Evolutionary conservation across 92 coral and sea anemone species (phyloP).

Genomic region (Phenganax marumi): DNA sequence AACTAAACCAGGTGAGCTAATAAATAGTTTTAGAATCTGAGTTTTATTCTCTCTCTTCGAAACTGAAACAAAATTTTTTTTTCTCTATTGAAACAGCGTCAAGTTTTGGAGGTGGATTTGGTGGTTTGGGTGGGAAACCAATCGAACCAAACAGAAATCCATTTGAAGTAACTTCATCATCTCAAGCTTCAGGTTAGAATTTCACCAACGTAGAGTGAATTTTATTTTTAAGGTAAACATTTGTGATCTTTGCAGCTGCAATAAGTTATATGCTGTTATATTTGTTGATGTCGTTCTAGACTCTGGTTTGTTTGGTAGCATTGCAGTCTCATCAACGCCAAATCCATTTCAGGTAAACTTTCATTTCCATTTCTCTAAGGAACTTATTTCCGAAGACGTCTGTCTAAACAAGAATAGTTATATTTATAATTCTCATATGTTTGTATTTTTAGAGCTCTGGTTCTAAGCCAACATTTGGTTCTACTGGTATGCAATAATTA

Average conservation of each 20-base stretch:
- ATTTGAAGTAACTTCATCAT: constrained; percentile 16
- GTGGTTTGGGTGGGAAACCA: constrained; percentile 38
- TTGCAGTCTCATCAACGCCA: constrained; percentile 1
- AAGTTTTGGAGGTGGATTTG: constrained; percentile 28
- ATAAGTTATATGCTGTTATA: neutral
- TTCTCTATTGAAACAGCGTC: constrained; percentile 9
- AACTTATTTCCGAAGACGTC: neutral
- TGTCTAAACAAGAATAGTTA: neutral
- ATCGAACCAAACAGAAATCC: constrained; percentile 37
- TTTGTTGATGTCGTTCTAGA: constrained; percentile 8
- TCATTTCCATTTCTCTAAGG: neutral
- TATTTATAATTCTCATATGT: neutral
- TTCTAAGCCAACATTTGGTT: constrained; percentile 8
- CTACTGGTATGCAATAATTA: neutral
- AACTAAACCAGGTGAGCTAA: neutral
- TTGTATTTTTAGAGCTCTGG: neutral
- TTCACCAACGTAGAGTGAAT: neutral
- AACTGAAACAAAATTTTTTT: neutral
- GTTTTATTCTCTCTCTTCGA: no score
- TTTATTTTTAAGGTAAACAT: no score
- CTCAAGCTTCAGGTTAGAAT: neutral
- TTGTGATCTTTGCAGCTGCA: no score
- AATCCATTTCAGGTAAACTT: constrained; percentile 21
- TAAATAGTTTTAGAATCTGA: neutral
- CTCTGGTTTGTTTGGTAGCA: constrained; percentile 10